A percentile compares a stretch with the other conserved stretches of the same genome.
These are phyloP conservation scores for Eptesicus fuscus DNA, from an alignment of 2,113 vertebrate genomes.

Conservation along the genomic window DNA sequence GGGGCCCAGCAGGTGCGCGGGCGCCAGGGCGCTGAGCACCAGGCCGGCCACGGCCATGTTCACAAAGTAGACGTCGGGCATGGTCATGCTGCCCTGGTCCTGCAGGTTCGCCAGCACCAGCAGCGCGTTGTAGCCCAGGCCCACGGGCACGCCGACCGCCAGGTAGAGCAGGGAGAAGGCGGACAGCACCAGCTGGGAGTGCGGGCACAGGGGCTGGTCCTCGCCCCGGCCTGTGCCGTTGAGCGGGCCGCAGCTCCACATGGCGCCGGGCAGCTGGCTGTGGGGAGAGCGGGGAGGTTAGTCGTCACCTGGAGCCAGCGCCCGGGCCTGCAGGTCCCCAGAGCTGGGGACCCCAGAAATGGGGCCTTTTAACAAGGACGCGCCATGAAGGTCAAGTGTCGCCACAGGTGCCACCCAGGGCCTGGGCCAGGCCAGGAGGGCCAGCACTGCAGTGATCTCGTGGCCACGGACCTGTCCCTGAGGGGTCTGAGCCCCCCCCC, in stretches of 20 bases:
- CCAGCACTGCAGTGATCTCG: neutral
- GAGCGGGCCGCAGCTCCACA: conserved; percentile 94
- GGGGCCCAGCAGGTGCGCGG: conserved; percentile 90
- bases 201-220: conserved; percentile 91
- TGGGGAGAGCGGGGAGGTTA: neutral
- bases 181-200: conserved; percentile 90
- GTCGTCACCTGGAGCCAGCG: neutral
- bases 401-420: neutral
- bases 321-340: neutral
- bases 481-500: neutral
- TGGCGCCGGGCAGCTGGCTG: conserved; percentile 74
- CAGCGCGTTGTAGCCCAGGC: conserved; percentile 93
- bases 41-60: conserved; percentile 96
- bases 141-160: conserved; percentile 92
- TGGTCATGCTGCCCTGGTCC: conserved; percentile 95
- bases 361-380: neutral
- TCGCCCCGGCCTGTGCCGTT: conserved; percentile 85
- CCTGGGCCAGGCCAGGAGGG: neutral
- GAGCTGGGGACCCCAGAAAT: neutral
- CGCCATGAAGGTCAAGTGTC: neutral
- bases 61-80: conserved; percentile 98
- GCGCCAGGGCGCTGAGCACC: conserved; percentile 91
- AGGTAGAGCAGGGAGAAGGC: conserved; percentile 94
- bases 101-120: conserved; percentile 94
- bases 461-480: no score